phyloP scores from a whole-genome alignment of 2,888 invertebrate genomes.

The Candidula unifasciata region DNA sequence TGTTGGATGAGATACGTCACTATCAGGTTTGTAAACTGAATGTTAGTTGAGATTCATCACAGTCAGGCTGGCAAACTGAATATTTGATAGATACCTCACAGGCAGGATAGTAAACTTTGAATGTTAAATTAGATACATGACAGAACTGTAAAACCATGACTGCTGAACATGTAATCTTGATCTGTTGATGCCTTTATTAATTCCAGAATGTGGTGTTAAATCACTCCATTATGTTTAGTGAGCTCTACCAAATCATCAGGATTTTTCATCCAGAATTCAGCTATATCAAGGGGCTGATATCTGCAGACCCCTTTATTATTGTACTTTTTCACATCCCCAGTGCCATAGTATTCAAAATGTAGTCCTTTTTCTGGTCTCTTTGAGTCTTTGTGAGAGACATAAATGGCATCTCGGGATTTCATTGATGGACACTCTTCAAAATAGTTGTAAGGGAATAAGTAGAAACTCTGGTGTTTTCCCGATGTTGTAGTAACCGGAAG shows the following conservation, averaged over 20 bases:
- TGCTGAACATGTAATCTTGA: too few species aligned
- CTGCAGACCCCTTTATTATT: conserved; percentile 10
- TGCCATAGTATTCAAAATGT: conserved; percentile 16
- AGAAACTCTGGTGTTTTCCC: conserved; percentile 24
- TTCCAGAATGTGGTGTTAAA: neutral
- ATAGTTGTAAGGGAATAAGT: conserved; percentile 35
- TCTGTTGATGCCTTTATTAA: too few species aligned
- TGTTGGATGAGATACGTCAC: too few species aligned
- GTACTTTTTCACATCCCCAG: conserved; percentile 11
- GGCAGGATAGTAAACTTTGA: too few species aligned
- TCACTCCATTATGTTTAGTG: conserved; percentile 29
- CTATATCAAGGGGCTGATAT: conserved; percentile 5
- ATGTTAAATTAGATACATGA: too few species aligned
- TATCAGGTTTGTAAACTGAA: too few species aligned
- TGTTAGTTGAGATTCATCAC: too few species aligned
- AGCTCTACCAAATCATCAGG: conserved; percentile 27
- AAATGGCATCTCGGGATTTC: conserved; percentile 29
- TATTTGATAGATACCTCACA: too few species aligned
- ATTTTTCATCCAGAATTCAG: conserved; percentile 23
- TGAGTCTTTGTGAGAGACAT: neutral
- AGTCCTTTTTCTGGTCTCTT: conserved; percentile 14
- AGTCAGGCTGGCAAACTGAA: too few species aligned
- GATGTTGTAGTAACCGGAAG: conserved; percentile 36
- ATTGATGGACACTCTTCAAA: conserved; percentile 31
- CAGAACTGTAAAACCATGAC: too few species aligned